Conservation (phyloP, 2,113 vertebrate genomes). For the Nothocercus nigrocapillus region DNA sequence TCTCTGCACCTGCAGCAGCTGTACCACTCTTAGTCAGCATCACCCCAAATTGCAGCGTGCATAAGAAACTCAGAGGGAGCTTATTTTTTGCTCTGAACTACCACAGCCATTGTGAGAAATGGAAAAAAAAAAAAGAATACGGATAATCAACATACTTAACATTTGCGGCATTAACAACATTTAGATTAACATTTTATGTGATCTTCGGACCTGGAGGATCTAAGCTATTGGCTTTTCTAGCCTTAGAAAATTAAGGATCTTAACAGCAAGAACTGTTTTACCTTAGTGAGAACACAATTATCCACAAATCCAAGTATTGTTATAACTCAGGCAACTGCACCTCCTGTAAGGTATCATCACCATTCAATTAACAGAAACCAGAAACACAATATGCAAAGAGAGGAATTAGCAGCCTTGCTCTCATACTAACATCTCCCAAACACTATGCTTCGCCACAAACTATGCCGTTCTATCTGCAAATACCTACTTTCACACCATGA, state of each 20-base stretch:
- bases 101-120: fast-evolving
- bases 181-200: background rate
- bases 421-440: background rate
- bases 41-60: background rate
- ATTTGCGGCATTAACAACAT: background rate
- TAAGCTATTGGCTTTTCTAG: background rate
- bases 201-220: background rate
- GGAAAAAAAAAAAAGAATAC: background rate
- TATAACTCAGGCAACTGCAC: background rate
- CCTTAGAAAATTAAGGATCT: background rate
- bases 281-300: background rate
- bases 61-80: background rate
- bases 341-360: background rate
- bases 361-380: conserved; percentile 15
- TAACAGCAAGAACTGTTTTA: background rate
- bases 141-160: background rate
- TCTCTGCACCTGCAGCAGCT: conserved; percentile 43
- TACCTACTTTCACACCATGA: conserved; percentile 37
- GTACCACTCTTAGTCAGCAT: conserved; percentile 42
- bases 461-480: conserved; percentile 9
- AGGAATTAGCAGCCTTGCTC: background rate
- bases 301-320: background rate
- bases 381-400: background rate
- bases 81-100: background rate
- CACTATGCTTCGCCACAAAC: background rate